Percentiles rank a stretch among this genome's conserved stretches.
Conservation (phyloP, 1,140 invertebrate genomes). For the Mizuhopecten yessoensis region DNA sequence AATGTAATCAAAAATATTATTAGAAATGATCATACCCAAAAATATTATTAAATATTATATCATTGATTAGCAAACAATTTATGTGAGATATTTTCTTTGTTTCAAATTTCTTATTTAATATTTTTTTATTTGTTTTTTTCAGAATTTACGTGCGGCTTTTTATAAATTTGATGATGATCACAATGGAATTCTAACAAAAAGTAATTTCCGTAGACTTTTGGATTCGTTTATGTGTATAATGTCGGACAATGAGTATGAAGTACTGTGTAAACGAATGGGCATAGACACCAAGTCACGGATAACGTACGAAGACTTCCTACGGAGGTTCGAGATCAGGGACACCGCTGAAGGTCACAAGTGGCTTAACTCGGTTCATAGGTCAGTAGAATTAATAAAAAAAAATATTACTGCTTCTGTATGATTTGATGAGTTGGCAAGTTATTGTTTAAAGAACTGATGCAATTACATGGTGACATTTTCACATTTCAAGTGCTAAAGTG, state of each 20-base stretch:
- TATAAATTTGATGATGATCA: slow-evolving; percentile 82
- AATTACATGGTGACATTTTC: not conserved
- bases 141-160: slow-evolving; percentile 80
- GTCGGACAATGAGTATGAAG: slow-evolving; percentile 78
- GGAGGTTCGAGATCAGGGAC: slow-evolving; percentile 78
- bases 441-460: not conserved
- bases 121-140: slow-evolving; percentile 51
- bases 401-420: not conserved
- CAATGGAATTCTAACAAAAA: slow-evolving; percentile 75
- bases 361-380: slow-evolving; percentile 80
- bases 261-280: slow-evolving; percentile 77
- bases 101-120: no score
- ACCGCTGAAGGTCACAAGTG: slow-evolving; percentile 81
- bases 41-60: no score
- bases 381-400: slow-evolving; percentile 41
- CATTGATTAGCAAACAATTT: no score
- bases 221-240: slow-evolving; percentile 81
- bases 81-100: no score
- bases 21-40: no score
- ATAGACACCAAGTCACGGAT: slow-evolving; percentile 72
- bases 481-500: no score
- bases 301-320: slow-evolving; percentile 77
- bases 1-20: no score
- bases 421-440: not conserved
- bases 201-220: slow-evolving; percentile 78